Conservation (phyloP, 2,888 invertebrate species). For the Petrolisthes cinctipes region DNA sequence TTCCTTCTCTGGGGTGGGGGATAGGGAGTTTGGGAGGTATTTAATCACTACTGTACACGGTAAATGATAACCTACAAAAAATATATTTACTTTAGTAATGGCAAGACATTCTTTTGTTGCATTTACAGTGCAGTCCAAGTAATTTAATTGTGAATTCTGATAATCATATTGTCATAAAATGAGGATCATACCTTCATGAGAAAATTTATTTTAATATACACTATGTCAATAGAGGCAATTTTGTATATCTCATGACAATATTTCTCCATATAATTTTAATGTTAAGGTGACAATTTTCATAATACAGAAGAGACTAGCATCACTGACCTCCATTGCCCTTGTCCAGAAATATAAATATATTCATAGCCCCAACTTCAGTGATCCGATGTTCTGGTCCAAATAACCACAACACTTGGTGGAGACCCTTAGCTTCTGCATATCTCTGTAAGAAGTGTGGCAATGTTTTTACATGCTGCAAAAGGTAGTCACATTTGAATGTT, state of each 20-base stretch:
- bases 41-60: too few relatives aligned
- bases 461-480: too few relatives aligned
- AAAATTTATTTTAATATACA: too few relatives aligned
- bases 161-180: too few relatives aligned
- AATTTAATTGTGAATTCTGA: too few relatives aligned
- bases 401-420: slow-evolving; percentile 96
- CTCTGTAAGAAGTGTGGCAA: slow-evolving; percentile 68
- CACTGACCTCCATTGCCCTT: slow-evolving; percentile 81
- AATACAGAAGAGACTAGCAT: not conserved
- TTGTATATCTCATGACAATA: not conserved
- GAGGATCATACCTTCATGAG: too few relatives aligned
- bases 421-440: slow-evolving; percentile 82
- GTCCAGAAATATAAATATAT: slow-evolving; percentile 89
- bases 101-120: too few relatives aligned
- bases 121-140: too few relatives aligned
- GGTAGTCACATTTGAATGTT: too few relatives aligned
- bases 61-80: too few relatives aligned
- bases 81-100: too few relatives aligned
- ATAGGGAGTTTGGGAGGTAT: too few relatives aligned
- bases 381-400: slow-evolving; percentile 92
- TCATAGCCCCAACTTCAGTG: slow-evolving; percentile 99
- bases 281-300: not conserved
- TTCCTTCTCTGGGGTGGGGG: slow-evolving; percentile 80
- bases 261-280: not conserved
- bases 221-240: not conserved